Base-by-base conservation (phyloP, 1,140 invertebrate species). In the Drosophila murphyi region DNA sequence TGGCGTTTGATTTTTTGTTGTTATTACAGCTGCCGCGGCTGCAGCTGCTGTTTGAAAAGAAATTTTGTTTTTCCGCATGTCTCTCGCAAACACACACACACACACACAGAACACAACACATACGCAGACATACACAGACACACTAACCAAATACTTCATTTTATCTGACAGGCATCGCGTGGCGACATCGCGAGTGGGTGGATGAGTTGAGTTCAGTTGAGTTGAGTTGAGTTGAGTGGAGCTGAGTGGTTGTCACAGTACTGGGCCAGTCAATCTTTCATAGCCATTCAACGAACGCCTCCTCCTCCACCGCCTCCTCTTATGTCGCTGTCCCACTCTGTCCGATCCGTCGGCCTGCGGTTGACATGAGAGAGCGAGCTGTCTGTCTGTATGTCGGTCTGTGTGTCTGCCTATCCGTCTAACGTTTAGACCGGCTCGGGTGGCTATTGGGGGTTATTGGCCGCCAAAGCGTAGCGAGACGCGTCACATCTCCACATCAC, bases 31-130 rank as follows among this genome's bases (percentile, higher is more conserved):
- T 52, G 61, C 29, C 31, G 57, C 56, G 61, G 60, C 10, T 7
- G 69, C 60, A 35, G 41, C 68, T 51, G 52, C 52, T 50, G 61
- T 74, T 57, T 80, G 68, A 72, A 86, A 76, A 82, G 79, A 82
- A 81, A 81, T 76, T 72, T 86, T 87, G 82, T 86, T 82, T 87
- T 82, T 73, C 62, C 83, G 60, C 76, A 80, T 68, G 71, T 61
- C 56, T 45, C 51, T 54, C 51, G 52, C 63, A 51, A n/a, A 57
- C 50, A 50, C 61, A 64, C 34, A 31, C 50, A 50, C 61, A 64
- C 34, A 31, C 35, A 65, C 39, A 57, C 12, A 20, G 20, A 20
- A 20, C 20, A 20, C 20, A 20, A 20, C 20, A 20, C 20, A 20
- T 20, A 1, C 20, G 0, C 20, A 0, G 20, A 35, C 12, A 41